phyloP scores from a whole-genome alignment of 2,888 invertebrate genomes.

The Mylabris sibirica region DNA sequence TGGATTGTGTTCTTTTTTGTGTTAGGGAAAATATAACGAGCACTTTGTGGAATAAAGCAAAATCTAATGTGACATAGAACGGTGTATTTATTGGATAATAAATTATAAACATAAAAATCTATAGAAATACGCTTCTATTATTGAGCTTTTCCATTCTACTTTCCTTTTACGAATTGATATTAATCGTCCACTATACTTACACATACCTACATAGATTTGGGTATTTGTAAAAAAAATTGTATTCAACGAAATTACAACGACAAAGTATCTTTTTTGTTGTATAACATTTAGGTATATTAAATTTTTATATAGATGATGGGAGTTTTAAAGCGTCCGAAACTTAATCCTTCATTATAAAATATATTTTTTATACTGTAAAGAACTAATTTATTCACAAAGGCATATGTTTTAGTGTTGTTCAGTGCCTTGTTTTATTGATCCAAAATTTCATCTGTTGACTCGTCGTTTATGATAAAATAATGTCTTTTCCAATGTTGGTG shows the following conservation, averaged over 20 bases:
- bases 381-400: no score
- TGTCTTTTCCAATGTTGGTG: no score
- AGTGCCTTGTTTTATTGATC: no score
- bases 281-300: background rate
- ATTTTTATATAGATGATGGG: background rate
- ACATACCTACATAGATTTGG: background rate
- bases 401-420: no score
- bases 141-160: background rate
- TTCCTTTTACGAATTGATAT: background rate
- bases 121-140: background rate
- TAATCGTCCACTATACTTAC: background rate
- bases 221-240: background rate
- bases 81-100: conserved; percentile 5
- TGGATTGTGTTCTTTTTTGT: background rate
- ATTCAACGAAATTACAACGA: background rate
- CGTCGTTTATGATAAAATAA: no score
- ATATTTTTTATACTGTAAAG: no score
- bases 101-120: background rate
- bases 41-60: background rate
- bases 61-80: background rate
- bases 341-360: background rate
- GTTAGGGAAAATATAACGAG: background rate
- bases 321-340: background rate
- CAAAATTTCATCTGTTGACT: no score
- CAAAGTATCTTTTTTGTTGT: background rate